Evolutionary conservation across 1,140 invertebrate species (phyloP), one percentile per base, ranked within the genome.

Genomic region (Hermatobates lingyangjiaoensis): DNA sequence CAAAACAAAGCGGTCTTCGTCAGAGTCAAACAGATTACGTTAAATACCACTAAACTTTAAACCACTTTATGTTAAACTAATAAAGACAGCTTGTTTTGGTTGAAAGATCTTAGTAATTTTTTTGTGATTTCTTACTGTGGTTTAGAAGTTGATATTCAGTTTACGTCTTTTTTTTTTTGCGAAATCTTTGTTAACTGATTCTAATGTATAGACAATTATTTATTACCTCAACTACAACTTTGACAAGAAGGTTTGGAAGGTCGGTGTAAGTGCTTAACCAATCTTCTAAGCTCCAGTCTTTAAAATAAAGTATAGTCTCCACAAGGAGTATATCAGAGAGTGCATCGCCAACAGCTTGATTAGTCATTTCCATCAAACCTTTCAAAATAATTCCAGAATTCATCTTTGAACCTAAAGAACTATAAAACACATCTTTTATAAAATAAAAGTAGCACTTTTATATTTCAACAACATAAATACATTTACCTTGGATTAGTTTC

Each of bases 331-430:
- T 76, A 64, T 98, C 93, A 0, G 93, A 92, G 18, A 98, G 79
- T 0, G 94, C 94, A 74, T 98, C 95, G 0, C 95, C 95, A 1
- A 98, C 90, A 3, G 88, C 87, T 69, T 94, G 87, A 64, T 97
- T 97, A 18, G 92, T 91, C 52, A 95, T 66, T 65, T 92, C 79
- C 27, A 90, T 81, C 21, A 95, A 66, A 50, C 74, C 74, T 26
- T 57, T 56, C 10, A 58, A 26, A 26, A 21, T 30, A 1, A 51
- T 24, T 0, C 20, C 40, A 30, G 26, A 30, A 27, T 45, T 20
- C 14, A 24, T 2, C 23, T 45, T 50, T 14, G 21, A 24, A 25
- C 34, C 48, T 2, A 27, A 30, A n/a, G 50, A 45, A 7, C 52
- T 53, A 28, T 42, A 27, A 50, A 44, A 18, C n/a, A 34, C 21